Conservation (phyloP, 2,113 vertebrate species). For the Seriola dumerili region DNA sequence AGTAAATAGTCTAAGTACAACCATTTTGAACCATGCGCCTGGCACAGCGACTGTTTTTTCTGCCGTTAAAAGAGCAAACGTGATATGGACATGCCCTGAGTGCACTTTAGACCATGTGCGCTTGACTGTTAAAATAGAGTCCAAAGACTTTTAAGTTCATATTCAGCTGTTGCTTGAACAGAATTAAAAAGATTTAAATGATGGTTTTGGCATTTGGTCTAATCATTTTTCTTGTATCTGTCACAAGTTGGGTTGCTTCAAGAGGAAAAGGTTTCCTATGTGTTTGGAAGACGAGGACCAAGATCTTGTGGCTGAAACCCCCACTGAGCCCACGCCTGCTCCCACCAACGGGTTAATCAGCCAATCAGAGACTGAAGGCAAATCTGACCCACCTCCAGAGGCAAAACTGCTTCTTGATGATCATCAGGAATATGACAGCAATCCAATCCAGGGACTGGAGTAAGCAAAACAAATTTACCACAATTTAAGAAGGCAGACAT, state of each 20-base stretch:
- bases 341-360: fast-evolving
- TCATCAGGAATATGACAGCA: background rate
- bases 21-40: no score
- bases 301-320: no score
- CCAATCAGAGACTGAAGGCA: background rate
- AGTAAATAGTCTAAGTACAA: no score
- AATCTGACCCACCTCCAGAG: background rate
- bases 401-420: background rate
- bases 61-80: no score
- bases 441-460: fast-evolving
- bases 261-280: constrained; percentile 50
- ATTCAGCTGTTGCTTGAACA: background rate
- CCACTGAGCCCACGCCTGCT: fast-evolving
- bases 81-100: no score
- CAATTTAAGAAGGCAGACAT: no score
- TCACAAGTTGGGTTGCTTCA: constrained; percentile 75
- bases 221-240: constrained; percentile 20
- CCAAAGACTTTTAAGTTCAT: no score
- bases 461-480: background rate
- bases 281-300: background rate
- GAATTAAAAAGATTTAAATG: background rate
- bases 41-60: no score
- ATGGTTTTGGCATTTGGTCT: background rate
- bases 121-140: no score
- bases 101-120: no score